Evolutionary conservation across 2,113 vertebrate genomes (phyloP), one percentile per base, ranked within the genome.

Genomic region (Prionailurus viverrinus): DNA sequence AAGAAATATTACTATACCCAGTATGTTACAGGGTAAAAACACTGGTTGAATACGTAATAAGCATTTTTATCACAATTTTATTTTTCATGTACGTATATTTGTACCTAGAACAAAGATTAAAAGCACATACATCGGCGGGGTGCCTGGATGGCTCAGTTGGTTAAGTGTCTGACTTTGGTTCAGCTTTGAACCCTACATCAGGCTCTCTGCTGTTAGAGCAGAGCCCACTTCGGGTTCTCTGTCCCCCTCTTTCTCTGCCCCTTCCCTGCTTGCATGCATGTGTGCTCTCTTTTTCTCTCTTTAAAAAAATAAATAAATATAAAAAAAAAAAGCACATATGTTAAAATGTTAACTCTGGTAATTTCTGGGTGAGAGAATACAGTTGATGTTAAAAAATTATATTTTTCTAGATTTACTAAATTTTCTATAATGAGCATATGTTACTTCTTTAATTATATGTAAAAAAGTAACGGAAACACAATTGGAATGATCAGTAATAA

Each of bases 11-110:
- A 36, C 31, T 79, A 53, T 53, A n/a, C 9, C 48, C 4, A 86
- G 21, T 86, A 15, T 79, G 69, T 15, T 61, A 2, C 71, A 61
- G 41, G 27, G 39, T 90, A 93, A 89, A 58, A 69, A 66, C 45
- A 9, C 9, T 92, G 55, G 29, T 31, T 68, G 86, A 66, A 63
- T 94, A 79, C 14, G 86, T 84, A 83, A 27, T 74, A 61, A 29
- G 18, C 25, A 71, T 51, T 84, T 92, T 76, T 41, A 33, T 89
- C 41, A n/a, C n/a, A 76, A 41, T 91, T 92, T 94, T 55, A 94
- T 78, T 89, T 91, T 97, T 71, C 15, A 84, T 66, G 19, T 80
- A 61, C 65, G 27, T 66, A 29, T 92, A n/a, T 89, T 88, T 78
- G 16, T 8, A 39, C 33, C 33, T 80, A 85, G 41, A 92, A 89